Evolutionary conservation across 2,797 vertebrate species (phyloP).

Genomic region (Premnoplex brunnescens): DNA sequence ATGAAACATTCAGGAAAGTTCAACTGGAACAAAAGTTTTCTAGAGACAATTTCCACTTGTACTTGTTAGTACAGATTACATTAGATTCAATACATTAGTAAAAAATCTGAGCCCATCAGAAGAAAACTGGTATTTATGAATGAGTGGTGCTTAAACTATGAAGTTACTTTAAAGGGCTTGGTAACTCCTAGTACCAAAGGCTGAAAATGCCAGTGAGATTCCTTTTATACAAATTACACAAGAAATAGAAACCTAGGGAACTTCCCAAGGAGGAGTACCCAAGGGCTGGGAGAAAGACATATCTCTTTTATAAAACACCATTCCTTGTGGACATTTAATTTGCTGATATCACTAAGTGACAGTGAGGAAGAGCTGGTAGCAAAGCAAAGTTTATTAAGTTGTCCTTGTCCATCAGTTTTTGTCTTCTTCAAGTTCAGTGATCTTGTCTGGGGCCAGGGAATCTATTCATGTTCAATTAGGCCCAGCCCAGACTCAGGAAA

Average conservation of each 20-base stretch:
- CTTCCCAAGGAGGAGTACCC: not conserved
- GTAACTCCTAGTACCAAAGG: not conserved
- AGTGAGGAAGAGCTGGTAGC: not conserved
- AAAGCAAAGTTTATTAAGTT: not conserved
- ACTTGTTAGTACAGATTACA: not conserved
- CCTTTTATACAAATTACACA: not conserved
- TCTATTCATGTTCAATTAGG: constrained; percentile 4
- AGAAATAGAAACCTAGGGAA: not conserved
- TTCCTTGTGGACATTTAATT: not conserved
- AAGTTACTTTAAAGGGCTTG: not conserved
- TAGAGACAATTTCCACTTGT: constrained; percentile 29
- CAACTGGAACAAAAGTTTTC: constrained; percentile 40
- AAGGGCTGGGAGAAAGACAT: not conserved
- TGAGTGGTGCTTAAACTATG: not conserved
- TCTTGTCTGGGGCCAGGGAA: not conserved
- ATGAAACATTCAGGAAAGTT: constrained; percentile 57
- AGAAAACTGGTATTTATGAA: not conserved
- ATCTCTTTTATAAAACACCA: not conserved
- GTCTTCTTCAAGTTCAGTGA: not conserved
- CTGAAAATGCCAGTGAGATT: not conserved
- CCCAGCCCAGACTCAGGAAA: not conserved
- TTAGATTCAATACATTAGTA: not conserved
- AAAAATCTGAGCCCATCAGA: not conserved
- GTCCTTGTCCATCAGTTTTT: not conserved
- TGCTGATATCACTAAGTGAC: not conserved